Conservation (phyloP, 2,113 vertebrate genomes). For the Manacus vitellinus region DNA sequence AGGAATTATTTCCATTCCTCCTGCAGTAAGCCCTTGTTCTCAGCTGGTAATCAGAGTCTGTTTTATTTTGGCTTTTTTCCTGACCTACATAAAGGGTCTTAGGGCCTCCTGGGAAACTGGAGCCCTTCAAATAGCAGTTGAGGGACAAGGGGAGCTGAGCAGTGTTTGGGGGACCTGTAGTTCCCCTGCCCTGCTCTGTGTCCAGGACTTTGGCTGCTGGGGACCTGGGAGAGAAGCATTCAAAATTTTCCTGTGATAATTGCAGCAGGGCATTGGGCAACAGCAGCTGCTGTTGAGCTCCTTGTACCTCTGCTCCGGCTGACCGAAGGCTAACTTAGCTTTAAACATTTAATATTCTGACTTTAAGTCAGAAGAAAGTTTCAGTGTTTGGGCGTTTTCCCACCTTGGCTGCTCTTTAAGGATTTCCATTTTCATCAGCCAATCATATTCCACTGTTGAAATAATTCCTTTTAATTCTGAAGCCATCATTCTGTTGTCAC, state of each 20-base stretch:
- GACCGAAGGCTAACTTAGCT: neutral
- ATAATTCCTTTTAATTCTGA: neutral
- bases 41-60: neutral
- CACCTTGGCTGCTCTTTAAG: neutral
- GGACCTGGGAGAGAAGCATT: neutral
- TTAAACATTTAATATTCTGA: neutral
- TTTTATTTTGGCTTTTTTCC: neutral
- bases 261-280: neutral
- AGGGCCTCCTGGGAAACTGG: neutral
- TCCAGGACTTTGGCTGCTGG: neutral
- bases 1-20: neutral
- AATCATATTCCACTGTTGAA: neutral
- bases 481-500: neutral
- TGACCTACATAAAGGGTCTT: neutral
- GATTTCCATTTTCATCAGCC: neutral
- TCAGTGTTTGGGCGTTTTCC: neutral
- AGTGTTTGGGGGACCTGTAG: neutral
- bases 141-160: fast-evolving
- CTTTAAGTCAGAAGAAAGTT: neutral
- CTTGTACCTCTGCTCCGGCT: neutral
- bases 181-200: neutral
- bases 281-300: neutral
- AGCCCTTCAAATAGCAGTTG: neutral
- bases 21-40: neutral
- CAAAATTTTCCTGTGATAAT: neutral